These are phyloP conservation scores for Notechis scutatus DNA, from an alignment of 2,113 vertebrate species.

Conservation along the genomic window DNA sequence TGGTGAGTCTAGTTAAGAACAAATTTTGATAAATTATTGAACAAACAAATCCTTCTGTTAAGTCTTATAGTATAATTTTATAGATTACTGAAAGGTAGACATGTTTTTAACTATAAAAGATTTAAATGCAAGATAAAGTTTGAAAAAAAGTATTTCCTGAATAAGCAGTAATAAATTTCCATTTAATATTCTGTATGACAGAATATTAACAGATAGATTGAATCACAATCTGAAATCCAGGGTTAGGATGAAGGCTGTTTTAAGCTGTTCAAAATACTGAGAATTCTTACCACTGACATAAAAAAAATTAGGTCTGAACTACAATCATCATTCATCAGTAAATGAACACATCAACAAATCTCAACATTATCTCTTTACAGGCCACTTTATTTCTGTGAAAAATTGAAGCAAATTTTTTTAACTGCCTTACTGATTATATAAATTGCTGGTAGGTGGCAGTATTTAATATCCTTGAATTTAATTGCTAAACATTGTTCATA, in stretches of 20 bases:
- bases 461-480: not conserved
- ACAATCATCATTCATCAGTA: not conserved
- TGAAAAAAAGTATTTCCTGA: not conserved
- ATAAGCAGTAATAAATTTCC: not conserved
- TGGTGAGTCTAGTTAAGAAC: conserved; percentile 72
- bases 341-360: not conserved
- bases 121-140: not conserved
- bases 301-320: not conserved
- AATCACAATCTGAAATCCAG: not conserved
- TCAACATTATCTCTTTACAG: not conserved
- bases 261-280: not conserved
- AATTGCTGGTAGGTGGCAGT: not conserved
- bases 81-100: not conserved
- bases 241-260: not conserved
- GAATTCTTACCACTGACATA: not conserved
- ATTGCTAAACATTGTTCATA: conserved; percentile 13
- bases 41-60: not conserved
- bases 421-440: not conserved
- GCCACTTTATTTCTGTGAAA: not conserved
- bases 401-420: not conserved
- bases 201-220: not conserved
- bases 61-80: not conserved
- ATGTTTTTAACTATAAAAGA: not conserved
- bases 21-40: conserved; percentile 23
- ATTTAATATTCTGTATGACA: not conserved